phyloP scores from a whole-genome alignment of 2,797 vertebrate species.

The Liasis olivaceus region DNA sequence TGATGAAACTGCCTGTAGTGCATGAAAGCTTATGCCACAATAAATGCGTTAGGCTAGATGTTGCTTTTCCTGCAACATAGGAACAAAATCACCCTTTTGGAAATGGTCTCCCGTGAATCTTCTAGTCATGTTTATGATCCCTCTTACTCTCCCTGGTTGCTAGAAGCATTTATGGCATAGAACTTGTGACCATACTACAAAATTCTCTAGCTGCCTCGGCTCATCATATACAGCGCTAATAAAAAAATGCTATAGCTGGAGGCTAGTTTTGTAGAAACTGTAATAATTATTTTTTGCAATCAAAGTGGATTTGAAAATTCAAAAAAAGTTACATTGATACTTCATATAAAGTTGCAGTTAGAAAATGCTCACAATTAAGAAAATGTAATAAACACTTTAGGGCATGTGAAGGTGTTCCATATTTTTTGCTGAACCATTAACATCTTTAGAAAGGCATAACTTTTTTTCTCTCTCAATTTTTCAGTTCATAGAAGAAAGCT shows the following conservation, averaged over 20 bases:
- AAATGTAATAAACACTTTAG: background rate
- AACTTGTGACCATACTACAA: background rate
- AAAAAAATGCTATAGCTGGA: background rate
- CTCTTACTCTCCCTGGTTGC: background rate
- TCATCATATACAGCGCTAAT: background rate
- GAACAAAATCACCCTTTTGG: background rate
- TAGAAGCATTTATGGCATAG: background rate
- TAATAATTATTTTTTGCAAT: background rate
- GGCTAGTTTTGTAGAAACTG: background rate
- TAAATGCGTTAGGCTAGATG: background rate
- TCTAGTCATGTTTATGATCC: background rate
- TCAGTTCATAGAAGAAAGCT: background rate
- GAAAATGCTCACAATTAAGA: background rate
- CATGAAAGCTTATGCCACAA: background rate
- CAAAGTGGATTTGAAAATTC: background rate
- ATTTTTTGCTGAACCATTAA: background rate
- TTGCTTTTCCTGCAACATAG: background rate
- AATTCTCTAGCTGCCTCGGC: background rate
- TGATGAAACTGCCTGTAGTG: background rate
- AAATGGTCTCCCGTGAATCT: background rate
- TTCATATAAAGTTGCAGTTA: background rate
- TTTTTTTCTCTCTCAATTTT: background rate
- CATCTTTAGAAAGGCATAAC: background rate
- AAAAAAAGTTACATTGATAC: fast-evolving
- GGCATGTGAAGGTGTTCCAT: background rate